Evolutionary conservation across 2,888 invertebrate genomes (phyloP), one percentile per base, ranked within the genome.

Genomic region (Carpatolechia fugitivella): DNA sequence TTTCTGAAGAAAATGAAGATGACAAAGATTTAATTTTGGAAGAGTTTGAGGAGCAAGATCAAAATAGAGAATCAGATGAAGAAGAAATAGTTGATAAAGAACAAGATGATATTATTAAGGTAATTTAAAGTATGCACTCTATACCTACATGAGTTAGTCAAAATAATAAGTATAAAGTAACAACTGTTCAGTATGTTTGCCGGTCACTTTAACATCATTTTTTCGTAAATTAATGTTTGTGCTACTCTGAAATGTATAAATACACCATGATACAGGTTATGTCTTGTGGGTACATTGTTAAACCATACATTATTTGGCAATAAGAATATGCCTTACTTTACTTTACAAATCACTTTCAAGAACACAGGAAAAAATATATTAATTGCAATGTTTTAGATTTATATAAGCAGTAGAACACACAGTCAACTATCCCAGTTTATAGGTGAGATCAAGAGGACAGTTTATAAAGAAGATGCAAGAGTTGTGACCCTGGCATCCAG

Each of bases 351-450:
- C n/a, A n/a, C n/a, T n/a, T n/a, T n/a, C n/a, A n/a, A n/a, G n/a
- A n/a, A n/a, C n/a, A n/a, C n/a, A n/a, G n/a, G n/a, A n/a, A n/a
- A n/a, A n/a, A n/a, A n/a, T n/a, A n/a, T n/a, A n/a, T n/a, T n/a
- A n/a, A 33, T 11, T 11, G 33, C 33, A 8, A 5, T 31, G 29
- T 83, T 83, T 33, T 85, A 96, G 95, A 95, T 99, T 60, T 97
- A 94, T 74, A 99, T 97, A 80, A 97, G 98, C 78, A 98, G 98
- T 61, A 92, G 99, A 68, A 99, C 99, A 4, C 99, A 99, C 82
- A 98, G 99, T 0, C 99, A 99, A 77, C 82, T 99, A 38, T 93
- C 97, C 0, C 99, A 99, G 81, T 97, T 99, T 83, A 93, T 98
- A n/a, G 93, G 94, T 44, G 99, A 99, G 91, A 92, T 99, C 1